phyloP scores from a whole-genome alignment of 2,888 invertebrate species.

The Odontomyia ornata region DNA sequence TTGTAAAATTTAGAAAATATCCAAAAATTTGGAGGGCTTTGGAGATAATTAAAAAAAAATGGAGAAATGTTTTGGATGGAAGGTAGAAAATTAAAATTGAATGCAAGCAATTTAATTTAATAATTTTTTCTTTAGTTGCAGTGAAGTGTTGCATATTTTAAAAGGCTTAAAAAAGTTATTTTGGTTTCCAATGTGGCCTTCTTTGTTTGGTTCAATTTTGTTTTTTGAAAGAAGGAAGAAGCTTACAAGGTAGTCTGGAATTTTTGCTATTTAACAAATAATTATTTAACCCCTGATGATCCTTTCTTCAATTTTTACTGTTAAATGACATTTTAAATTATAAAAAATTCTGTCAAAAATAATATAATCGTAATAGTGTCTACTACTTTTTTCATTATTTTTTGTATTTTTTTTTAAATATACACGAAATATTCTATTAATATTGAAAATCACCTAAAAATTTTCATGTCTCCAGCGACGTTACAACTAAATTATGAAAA shows the following conservation, averaged over 20 bases:
- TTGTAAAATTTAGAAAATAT: not conserved
- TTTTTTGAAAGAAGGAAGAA: no score
- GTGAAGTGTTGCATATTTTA: no score
- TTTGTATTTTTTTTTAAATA: not conserved
- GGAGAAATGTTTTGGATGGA: no score
- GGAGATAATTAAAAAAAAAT: no score
- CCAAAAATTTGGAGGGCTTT: no score
- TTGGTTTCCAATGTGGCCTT: no score
- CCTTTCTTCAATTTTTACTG: not conserved
- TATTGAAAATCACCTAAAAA: slow-evolving; percentile 53
- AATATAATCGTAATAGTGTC: slow-evolving; percentile 7
- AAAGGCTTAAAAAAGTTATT: no score
- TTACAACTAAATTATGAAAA: slow-evolving; percentile 64
- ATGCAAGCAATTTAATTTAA: no score
- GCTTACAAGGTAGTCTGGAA: not conserved
- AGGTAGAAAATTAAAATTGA: no score
- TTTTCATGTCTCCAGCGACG: slow-evolving; percentile 64
- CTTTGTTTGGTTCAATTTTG: no score
- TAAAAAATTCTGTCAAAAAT: not conserved
- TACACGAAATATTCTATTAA: slow-evolving; percentile 16
- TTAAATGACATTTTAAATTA: slow-evolving; percentile 2
- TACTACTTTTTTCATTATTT: not conserved
- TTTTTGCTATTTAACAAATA: not conserved
- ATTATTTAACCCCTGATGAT: not conserved
- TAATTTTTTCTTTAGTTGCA: no score